Percentiles rank a stretch among this genome's conserved stretches.
These are phyloP conservation scores for Penaeus monodon DNA, from an alignment of 2,888 invertebrate genomes.

Conservation along the genomic window DNA sequence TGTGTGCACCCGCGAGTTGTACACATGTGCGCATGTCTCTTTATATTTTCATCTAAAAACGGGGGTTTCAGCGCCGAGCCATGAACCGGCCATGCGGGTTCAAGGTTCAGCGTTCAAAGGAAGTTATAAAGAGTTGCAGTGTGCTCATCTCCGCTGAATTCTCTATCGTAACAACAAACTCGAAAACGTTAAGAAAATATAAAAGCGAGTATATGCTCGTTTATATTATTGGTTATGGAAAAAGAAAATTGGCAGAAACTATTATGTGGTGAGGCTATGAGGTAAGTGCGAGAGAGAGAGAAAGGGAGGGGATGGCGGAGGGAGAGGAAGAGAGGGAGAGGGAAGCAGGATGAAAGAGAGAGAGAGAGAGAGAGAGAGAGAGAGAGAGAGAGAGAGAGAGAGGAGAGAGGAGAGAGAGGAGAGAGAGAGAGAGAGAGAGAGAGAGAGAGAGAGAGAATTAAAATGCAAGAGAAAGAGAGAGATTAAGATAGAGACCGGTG, in stretches of 20 bases:
- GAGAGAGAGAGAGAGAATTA: neutral
- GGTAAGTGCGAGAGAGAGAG: neutral
- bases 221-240: too few species aligned
- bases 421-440: slow-evolving; percentile 14
- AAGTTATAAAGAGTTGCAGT: too few species aligned
- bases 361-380: neutral
- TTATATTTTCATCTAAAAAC: too few species aligned
- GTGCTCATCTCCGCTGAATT: too few species aligned
- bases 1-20: too few species aligned
- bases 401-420: neutral
- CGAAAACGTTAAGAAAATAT: too few species aligned
- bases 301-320: neutral
- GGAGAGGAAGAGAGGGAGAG: neutral
- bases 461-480: neutral
- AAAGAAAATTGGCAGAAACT: too few species aligned
- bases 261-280: too few species aligned
- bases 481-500: neutral
- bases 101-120: neutral
- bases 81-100: neutral
- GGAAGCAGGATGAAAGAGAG: neutral
- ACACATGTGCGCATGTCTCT: too few species aligned
- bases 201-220: too few species aligned
- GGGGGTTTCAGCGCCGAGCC: too few species aligned
- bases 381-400: neutral
- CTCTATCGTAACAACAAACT: too few species aligned